These are phyloP conservation scores for Prinia subflava DNA, from an alignment of 2,113 vertebrate species.

Conservation along the genomic window DNA sequence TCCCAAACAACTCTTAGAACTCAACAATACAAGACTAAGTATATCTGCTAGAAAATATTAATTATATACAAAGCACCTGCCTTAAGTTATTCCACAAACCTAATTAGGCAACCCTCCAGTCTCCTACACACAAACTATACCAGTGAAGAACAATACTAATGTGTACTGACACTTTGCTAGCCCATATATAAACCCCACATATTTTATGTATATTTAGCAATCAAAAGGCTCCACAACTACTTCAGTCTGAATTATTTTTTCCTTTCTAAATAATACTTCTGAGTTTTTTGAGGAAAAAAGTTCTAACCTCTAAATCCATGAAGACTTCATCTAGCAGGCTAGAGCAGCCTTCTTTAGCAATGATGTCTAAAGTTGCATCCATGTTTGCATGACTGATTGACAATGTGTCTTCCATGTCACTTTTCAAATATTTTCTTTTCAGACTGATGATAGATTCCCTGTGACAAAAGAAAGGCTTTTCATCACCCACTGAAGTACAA, in stretches of 20 bases:
- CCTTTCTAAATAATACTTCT: background rate
- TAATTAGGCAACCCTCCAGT: background rate
- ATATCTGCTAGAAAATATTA: background rate
- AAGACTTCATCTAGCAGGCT: slow-evolving; percentile 95
- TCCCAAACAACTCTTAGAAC: background rate
- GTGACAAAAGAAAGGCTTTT: background rate
- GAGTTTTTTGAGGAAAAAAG: background rate
- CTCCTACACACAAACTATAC: background rate
- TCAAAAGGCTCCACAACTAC: background rate
- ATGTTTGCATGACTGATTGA: slow-evolving; percentile 80
- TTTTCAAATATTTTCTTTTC: slow-evolving; percentile 90
- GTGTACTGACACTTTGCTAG: background rate
- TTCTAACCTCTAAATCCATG: slow-evolving; percentile 89
- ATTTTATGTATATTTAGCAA: background rate
- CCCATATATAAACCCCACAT: background rate
- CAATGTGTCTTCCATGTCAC: slow-evolving; percentile 69
- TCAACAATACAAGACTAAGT: background rate
- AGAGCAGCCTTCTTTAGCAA: slow-evolving; percentile 91
- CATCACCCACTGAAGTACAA: background rate
- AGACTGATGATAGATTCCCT: slow-evolving; percentile 95
- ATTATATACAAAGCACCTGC: background rate
- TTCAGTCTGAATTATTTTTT: background rate
- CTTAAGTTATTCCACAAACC: background rate
- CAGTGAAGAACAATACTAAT: background rate
- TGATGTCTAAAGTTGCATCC: slow-evolving; percentile 81